A percentile compares a stretch with the other conserved stretches of the same genome.
These are phyloP conservation scores for Microplitis deprimator DNA, from an alignment of 2,888 invertebrate genomes.

Conservation along the genomic window DNA sequence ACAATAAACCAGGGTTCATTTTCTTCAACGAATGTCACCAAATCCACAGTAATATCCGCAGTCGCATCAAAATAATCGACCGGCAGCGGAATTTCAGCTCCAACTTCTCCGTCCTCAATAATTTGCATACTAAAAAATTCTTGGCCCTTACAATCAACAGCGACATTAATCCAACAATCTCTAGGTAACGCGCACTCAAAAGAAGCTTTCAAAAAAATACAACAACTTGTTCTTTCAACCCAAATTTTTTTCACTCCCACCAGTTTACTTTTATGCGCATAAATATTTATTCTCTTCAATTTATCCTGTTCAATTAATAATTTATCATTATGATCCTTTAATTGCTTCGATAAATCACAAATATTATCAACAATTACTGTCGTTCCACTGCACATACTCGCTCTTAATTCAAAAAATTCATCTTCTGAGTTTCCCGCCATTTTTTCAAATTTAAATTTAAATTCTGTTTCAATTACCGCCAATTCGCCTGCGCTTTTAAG, in stretches of 20 bases:
- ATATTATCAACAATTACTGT: conserved; percentile 58
- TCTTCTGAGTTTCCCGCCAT: conserved; percentile 22
- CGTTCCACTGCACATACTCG: conserved; percentile 57
- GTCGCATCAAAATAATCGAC: conserved; percentile 36
- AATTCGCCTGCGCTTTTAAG: background rate
- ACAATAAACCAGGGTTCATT: conserved; percentile 62
- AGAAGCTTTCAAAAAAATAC: conserved; percentile 52
- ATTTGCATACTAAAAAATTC: conserved; percentile 57
- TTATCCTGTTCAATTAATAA: conserved; percentile 54
- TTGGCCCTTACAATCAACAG: conserved; percentile 49
- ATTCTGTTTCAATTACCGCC: conserved; percentile 17
- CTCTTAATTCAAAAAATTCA: conserved; percentile 52
- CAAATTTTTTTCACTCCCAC: conserved; percentile 52
- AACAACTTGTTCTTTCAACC: conserved; percentile 51
- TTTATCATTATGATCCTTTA: conserved; percentile 51
- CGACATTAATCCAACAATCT: conserved; percentile 53
- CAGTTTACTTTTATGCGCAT: conserved; percentile 55
- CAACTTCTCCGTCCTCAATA: conserved; percentile 52
- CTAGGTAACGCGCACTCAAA: conserved; percentile 57
- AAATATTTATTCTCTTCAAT: conserved; percentile 61
- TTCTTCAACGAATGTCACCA: conserved; percentile 57
- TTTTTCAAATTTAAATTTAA: conserved; percentile 21
- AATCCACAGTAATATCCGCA: conserved; percentile 53
- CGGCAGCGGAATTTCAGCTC: conserved; percentile 55
- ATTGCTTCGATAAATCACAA: conserved; percentile 53